Evolutionary conservation across 2,113 vertebrate genomes (phyloP).

Genomic region (Siniperca knerii): DNA sequence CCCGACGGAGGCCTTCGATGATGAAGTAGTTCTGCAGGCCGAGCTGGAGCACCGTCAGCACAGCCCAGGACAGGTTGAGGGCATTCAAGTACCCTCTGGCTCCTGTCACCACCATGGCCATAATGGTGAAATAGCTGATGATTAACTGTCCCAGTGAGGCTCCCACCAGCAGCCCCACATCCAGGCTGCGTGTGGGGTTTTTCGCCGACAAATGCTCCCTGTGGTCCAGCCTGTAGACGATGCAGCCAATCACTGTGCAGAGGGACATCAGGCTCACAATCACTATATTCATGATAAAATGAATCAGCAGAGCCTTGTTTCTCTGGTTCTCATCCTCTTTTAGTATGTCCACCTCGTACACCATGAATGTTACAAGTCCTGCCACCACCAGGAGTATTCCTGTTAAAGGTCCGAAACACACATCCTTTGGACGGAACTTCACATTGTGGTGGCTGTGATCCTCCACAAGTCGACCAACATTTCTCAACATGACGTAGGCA

Average conservation of each 20-base stretch:
- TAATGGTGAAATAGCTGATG: conserved; percentile 91
- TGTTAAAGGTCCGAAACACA: conserved; percentile 82
- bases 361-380: conserved; percentile 88
- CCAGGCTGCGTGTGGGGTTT: conserved; percentile 91
- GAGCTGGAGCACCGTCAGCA: conserved; percentile 89
- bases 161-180: conserved; percentile 89
- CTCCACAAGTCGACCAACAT: conserved; percentile 88
- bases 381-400: conserved; percentile 86
- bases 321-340: conserved; percentile 50
- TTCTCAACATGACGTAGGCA: conserved; percentile 97
- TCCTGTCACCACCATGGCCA: conserved; percentile 85
- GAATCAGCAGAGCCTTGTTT: conserved; percentile 83
- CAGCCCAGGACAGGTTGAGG: conserved; percentile 86
- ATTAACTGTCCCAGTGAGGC: conserved; percentile 90
- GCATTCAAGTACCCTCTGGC: conserved; percentile 77
- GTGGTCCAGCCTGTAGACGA: conserved; percentile 89
- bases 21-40: conserved; percentile 93
- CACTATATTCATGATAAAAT: conserved; percentile 88
- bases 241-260: conserved; percentile 83
- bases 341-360: conserved; percentile 87
- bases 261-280: conserved; percentile 89
- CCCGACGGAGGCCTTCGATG: conserved; percentile 91
- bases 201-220: conserved; percentile 89
- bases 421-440: conserved; percentile 81
- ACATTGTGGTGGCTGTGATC: conserved; percentile 77